Evolutionary conservation across 2,797 vertebrate genomes (phyloP).

Genomic region (Dipus sagitta): DNA sequence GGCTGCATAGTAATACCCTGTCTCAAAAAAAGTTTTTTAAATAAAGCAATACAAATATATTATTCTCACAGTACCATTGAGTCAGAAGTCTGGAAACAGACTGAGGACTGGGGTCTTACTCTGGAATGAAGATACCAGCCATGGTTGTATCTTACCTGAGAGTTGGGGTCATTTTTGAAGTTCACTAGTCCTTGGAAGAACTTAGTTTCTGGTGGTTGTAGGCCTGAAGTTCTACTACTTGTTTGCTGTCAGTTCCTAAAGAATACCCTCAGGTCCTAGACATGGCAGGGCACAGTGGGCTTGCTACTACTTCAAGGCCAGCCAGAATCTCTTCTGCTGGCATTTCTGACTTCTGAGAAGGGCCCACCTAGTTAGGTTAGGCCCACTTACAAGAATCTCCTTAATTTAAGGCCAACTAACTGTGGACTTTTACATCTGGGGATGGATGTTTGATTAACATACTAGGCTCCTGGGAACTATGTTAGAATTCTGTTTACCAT

Average conservation of each 20-base stretch:
- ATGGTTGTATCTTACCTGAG: not conserved
- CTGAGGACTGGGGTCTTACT: not conserved
- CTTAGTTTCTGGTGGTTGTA: not conserved
- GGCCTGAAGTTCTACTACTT: too few species aligned
- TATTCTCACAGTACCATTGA: slow-evolving; percentile 2
- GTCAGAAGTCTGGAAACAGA: not conserved
- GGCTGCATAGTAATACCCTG: not conserved
- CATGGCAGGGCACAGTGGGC: too few species aligned
- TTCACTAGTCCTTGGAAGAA: not conserved
- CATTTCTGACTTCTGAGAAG: not conserved
- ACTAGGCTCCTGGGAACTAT: not conserved
- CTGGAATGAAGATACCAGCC: not conserved
- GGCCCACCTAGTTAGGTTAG: not conserved
- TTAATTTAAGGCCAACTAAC: not conserved
- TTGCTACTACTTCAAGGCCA: too few species aligned
- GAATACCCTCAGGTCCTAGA: too few species aligned
- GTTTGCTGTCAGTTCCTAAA: too few species aligned
- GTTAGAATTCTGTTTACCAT: not conserved
- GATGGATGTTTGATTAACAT: not conserved
- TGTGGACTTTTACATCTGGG: not conserved
- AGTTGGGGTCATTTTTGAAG: not conserved
- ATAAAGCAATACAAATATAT: not conserved
- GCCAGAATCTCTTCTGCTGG: not conserved
- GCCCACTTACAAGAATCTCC: not conserved
- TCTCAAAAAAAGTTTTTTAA: not conserved